phyloP scores from a whole-genome alignment of 2,797 vertebrate genomes.

The Lemur catta region DNA sequence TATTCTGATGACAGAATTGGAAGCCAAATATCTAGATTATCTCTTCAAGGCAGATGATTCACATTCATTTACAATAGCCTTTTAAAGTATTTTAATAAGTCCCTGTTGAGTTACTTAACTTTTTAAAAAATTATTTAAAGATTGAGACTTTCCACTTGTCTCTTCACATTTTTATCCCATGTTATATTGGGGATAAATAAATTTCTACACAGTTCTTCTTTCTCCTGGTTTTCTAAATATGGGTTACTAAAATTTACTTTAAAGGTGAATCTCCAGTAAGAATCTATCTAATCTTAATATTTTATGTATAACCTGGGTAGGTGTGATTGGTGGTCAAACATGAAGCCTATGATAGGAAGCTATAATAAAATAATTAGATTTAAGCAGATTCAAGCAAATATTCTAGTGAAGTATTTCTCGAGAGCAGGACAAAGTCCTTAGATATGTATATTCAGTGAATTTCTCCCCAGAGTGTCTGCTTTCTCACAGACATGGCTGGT shows the following conservation, averaged over 20 bases:
- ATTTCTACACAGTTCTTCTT: constrained; percentile 27
- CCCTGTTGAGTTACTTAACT: neutral
- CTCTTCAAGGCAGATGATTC: neutral
- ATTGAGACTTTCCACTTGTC: constrained; percentile 35
- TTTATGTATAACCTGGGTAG: constrained; percentile 8
- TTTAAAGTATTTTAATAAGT: constrained; percentile 37
- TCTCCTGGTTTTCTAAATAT: constrained; percentile 13
- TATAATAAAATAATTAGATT: constrained; percentile 15
- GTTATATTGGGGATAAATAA: constrained; percentile 5
- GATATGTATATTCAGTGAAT: neutral
- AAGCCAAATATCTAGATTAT: constrained; percentile 32
- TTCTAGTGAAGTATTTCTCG: constrained; percentile 10
- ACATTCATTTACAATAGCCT: neutral
- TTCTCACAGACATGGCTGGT: neutral
- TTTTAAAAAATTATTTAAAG: constrained; percentile 23
- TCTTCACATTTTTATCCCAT: constrained; percentile 39
- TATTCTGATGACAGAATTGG: constrained; percentile 10
- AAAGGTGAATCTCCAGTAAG: constrained; percentile 20
- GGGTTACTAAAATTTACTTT: constrained; percentile 42
- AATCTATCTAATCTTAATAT: constrained; percentile 15
- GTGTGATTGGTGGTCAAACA: neutral
- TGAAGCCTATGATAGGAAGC: neutral
- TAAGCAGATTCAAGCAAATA: constrained; percentile 20
- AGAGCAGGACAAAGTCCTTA: neutral
- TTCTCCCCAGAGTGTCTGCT: neutral